Base-by-base conservation (phyloP, 2,797 vertebrate genomes). In the Eurystomus glaucurus region DNA sequence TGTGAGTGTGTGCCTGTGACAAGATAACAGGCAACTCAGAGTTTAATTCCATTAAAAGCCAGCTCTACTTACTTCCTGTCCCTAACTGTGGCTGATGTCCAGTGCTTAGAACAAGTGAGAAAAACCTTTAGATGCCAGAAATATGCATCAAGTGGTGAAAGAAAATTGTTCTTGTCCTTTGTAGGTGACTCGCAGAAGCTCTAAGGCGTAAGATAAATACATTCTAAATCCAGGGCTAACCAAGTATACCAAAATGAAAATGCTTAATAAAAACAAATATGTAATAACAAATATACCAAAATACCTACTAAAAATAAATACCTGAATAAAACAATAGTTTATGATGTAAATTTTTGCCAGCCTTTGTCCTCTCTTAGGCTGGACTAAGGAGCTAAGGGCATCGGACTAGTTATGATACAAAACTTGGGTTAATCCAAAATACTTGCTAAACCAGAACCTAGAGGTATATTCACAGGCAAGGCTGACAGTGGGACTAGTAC, bases 31-130 rank as follows among this genome's bases (percentile, higher is more conserved):
- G 75, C 91, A 80, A 83, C 51, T 46, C 51, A 74, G 81, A 69
- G 87, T 96, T 97, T 97, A 96, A 97, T 97, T 95, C 95, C 71
- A 50, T 94, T 96, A 95, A 95, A 95, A 96, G 91, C 78, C 78
- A 87, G 52, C 75, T 54, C 78, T 71, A 92, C 43, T 96, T 83
- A 5, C 54, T 86, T 91, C 84, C 70, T 79, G 51, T 74, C 86
- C 62, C 77, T 93, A 86, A 43, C 65, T 25, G 55, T 90, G 88
- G 94, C 93, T 89, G 55, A 64, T 92, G 84, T 96, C 91, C 94
- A 97, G 68, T 57, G 68, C 74, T 92, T 64, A 92, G 81, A 76
- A 37, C 70, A 87, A 93, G 89, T 57, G 81, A 93, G 55, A 92
- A 52, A 87, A 96, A 19, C 55, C 58, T 29, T 77, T 60, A 48